phyloP scores from a whole-genome alignment of 2,113 vertebrate species.

The Pteruthius melanotis region DNA sequence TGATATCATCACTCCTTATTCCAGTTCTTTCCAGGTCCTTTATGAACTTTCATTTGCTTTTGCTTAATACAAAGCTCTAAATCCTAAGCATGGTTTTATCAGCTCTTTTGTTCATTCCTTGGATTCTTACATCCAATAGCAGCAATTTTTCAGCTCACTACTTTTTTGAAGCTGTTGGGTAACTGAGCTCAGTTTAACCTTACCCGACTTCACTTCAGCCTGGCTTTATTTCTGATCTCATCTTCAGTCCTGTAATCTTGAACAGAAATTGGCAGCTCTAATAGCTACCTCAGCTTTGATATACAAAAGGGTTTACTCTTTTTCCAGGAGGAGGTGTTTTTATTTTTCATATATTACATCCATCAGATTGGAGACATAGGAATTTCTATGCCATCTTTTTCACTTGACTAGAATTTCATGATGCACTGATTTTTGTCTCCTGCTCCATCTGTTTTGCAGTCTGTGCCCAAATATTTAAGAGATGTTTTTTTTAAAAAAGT shows the following conservation, averaged over 20 bases:
- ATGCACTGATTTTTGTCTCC: background rate
- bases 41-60: background rate
- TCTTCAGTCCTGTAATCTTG: constrained; percentile 4
- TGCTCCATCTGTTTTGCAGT: background rate
- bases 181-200: background rate
- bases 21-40: background rate
- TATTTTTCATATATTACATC: background rate
- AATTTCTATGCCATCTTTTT: background rate
- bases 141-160: background rate
- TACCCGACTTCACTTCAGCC: background rate
- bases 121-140: background rate
- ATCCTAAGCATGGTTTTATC: background rate
- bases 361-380: background rate
- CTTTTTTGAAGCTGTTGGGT: background rate
- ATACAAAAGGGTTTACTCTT: background rate
- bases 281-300: background rate
- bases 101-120: background rate
- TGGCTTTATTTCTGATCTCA: constrained; percentile 5
- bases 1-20: background rate
- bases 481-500: background rate
- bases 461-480: background rate
- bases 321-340: background rate
- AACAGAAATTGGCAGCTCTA: background rate
- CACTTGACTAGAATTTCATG: background rate
- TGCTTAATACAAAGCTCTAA: background rate